A percentile compares a stretch with the other conserved stretches of the same genome.
Conservation (phyloP, 2,113 vertebrate genomes). For the Crocuta crocuta region DNA sequence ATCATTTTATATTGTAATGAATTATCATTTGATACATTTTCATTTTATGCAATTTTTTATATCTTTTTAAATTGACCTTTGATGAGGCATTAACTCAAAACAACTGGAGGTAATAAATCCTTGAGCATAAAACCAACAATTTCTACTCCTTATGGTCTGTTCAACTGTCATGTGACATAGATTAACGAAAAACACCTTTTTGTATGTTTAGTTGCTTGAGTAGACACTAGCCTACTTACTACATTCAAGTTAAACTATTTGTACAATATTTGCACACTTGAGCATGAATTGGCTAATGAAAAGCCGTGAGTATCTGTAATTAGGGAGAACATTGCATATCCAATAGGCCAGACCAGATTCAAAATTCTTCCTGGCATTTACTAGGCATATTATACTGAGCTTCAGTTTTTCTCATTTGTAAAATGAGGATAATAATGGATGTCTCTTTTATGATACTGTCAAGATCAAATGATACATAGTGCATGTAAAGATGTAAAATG, state of each 20-base stretch:
- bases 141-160: background rate
- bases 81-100: background rate
- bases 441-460: background rate
- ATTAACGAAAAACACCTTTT: background rate
- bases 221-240: background rate
- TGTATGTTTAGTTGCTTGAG: background rate
- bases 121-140: background rate
- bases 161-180: background rate
- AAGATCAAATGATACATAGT: background rate
- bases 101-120: background rate
- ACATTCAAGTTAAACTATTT: background rate
- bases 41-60: background rate
- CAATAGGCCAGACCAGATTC: background rate
- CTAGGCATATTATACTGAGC: background rate
- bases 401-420: background rate
- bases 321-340: background rate
- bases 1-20: background rate
- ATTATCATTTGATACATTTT: background rate
- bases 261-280: background rate
- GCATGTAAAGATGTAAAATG: background rate
- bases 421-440: background rate
- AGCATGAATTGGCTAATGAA: background rate
- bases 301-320: background rate
- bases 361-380: background rate
- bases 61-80: background rate